These are phyloP conservation scores for Tor tambroides DNA, from an alignment of 2,113 vertebrate species.

Conservation along the genomic window DNA sequence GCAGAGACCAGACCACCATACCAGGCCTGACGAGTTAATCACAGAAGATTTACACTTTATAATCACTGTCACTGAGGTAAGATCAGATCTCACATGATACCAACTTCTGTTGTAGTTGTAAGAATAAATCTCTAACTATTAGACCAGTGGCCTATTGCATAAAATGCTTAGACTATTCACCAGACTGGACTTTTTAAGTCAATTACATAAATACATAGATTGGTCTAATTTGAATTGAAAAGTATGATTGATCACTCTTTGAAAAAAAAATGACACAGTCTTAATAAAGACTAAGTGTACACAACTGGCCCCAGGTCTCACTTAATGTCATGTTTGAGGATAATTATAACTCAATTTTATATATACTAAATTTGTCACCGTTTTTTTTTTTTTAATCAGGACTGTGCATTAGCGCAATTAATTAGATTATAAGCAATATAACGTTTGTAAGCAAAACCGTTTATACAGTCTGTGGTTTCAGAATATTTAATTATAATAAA, in stretches of 20 bases:
- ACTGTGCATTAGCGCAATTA: background rate
- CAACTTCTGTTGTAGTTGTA: background rate
- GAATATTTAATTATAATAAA: background rate
- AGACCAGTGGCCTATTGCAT: background rate
- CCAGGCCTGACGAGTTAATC: constrained; percentile 68
- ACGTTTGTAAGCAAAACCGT: background rate
- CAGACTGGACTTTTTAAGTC: too few relatives aligned
- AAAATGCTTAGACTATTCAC: background rate
- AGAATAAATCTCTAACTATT: background rate
- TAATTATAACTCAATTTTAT: background rate
- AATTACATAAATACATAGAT: too few relatives aligned
- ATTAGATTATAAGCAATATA: background rate
- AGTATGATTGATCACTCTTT: too few relatives aligned
- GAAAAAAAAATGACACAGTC: too few relatives aligned
- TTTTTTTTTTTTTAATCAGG: background rate
- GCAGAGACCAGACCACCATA: constrained; percentile 64
- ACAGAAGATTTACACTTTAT: constrained; percentile 24
- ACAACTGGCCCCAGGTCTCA: background rate
- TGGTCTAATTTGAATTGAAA: too few relatives aligned
- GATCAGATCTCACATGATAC: background rate
- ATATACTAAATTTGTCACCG: background rate
- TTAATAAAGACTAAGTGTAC: too few relatives aligned
- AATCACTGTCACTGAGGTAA: constrained; percentile 57
- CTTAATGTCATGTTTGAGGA: background rate
- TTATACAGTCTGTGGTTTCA: background rate